phyloP scores from a whole-genome alignment of 2,797 vertebrate species.

The Hirundo rustica region DNA sequence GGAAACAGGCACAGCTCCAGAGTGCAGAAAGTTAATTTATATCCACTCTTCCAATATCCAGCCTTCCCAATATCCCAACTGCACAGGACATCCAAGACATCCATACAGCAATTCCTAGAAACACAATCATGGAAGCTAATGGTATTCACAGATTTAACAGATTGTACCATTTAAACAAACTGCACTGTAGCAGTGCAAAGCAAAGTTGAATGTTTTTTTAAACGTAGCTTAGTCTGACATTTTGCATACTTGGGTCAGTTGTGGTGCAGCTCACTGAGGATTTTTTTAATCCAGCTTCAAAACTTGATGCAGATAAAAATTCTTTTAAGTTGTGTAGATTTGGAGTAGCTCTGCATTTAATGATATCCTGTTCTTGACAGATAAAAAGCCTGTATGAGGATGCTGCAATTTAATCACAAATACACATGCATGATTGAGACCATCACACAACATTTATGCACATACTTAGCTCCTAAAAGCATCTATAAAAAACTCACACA shows the following conservation, averaged over 20 bases:
- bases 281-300: slow-evolving; percentile 26
- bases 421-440: not conserved
- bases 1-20: not conserved
- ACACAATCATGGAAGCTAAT: not conserved
- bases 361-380: not conserved
- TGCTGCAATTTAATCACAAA: slow-evolving; percentile 45
- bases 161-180: not conserved
- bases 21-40: not conserved
- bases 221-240: not conserved
- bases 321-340: not conserved
- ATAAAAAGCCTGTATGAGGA: not conserved
- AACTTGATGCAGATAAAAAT: not conserved
- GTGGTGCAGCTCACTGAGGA: not conserved
- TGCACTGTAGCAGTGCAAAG: not conserved
- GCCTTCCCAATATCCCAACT: not conserved
- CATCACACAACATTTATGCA: not conserved
- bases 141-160: not conserved
- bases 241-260: slow-evolving; percentile 3
- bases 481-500: not conserved
- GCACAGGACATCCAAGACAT: not conserved
- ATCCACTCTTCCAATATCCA: not conserved
- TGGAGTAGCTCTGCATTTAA: not conserved
- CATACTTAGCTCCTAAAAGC: not conserved
- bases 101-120: not conserved
- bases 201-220: not conserved